These are phyloP conservation scores for Oncorhynchus mykiss DNA, from an alignment of 2,113 vertebrate species.

Conservation along the genomic window DNA sequence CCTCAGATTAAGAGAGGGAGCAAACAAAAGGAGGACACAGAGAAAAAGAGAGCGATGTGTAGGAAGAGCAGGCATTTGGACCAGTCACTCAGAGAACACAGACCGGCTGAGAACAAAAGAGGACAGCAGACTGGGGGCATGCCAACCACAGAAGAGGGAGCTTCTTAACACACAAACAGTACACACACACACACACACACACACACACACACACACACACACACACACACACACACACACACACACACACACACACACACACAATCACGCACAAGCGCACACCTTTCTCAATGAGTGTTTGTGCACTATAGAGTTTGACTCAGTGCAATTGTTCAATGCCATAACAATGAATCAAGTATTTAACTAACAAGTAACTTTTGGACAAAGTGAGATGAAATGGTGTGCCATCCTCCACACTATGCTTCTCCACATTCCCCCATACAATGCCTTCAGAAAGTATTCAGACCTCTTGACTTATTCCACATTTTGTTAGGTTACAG, in stretches of 20 bases:
- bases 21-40: conserved; percentile 54
- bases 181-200: conserved; percentile 22
- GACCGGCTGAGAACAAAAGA: conserved; percentile 29
- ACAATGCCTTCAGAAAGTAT: no score
- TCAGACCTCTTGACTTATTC: no score
- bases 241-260: not conserved
- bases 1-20: conserved; percentile 59
- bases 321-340: not conserved
- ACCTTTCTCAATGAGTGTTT: not conserved
- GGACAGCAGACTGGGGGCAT: conserved; percentile 28
- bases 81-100: conserved; percentile 40
- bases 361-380: no score
- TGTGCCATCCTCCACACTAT: no score
- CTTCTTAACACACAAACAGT: conserved; percentile 35
- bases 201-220: not conserved
- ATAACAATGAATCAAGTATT: not conserved
- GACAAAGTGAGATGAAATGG: no score
- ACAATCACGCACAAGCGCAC: not conserved
- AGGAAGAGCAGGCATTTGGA: conserved; percentile 39
- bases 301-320: not conserved
- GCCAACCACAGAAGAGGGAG: conserved; percentile 27
- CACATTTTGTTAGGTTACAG: no score
- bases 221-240: not conserved
- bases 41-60: not conserved
- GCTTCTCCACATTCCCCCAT: no score